Evolutionary conservation across 1,140 invertebrate genomes (phyloP).

Genomic region (Berghia stephanieae): DNA sequence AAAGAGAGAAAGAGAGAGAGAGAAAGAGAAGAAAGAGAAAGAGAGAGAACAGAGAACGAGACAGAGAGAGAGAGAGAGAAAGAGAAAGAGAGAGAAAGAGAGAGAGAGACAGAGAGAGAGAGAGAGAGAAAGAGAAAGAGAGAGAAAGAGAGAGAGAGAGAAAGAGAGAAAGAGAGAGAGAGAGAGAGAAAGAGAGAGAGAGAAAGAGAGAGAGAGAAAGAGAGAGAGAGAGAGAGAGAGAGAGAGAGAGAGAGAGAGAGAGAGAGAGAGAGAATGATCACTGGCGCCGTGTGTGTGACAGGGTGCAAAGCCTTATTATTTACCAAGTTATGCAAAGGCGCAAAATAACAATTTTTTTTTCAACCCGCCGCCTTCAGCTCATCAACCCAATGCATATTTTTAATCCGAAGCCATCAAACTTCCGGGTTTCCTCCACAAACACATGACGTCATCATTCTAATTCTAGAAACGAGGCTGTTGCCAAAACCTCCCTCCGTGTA

Average conservation of each 20-base stretch:
- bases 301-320: no score
- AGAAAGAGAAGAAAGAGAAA: not conserved
- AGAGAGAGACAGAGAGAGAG: not conserved
- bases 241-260: not conserved
- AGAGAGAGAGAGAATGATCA: not conserved
- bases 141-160: not conserved
- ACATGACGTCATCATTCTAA: no score
- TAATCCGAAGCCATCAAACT: no score
- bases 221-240: slow-evolving; percentile 13
- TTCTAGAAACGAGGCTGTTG: no score
- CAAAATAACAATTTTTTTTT: no score
- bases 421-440: no score
- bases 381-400: no score
- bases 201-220: not conserved
- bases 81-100: not conserved
- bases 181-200: not conserved
- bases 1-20: not conserved
- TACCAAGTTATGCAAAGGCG: no score
- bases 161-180: not conserved
- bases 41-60: not conserved
- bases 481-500: no score
- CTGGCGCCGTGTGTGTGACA: no score
- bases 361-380: no score
- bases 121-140: not conserved
- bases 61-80: not conserved